These are phyloP conservation scores for Cylloceria caligata DNA, from an alignment of 2,888 invertebrate species.

Conservation along the genomic window DNA sequence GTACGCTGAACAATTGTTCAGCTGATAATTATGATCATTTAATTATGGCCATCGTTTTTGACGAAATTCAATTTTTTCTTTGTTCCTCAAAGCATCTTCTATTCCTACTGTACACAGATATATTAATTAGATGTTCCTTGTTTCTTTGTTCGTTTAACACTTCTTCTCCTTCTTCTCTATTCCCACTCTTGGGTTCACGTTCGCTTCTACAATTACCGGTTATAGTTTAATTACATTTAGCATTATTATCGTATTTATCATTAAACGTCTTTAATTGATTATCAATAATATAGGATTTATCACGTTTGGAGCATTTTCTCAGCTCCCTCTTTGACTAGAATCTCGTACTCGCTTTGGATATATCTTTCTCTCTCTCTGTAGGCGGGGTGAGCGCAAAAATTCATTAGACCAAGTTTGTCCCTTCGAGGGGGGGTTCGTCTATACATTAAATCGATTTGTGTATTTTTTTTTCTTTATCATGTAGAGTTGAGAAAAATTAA, in stretches of 20 bases:
- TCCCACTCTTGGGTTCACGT: neutral
- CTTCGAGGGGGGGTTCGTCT: constrained; percentile 16
- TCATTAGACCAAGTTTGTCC: constrained; percentile 58
- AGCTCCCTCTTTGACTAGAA: constrained; percentile 5
- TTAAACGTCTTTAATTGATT: constrained; percentile 50
- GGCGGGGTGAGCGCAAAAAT: constrained; percentile 69
- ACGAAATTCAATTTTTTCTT: neutral
- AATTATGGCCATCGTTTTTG: neutral
- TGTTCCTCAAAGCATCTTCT: neutral
- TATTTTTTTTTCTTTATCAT: constrained; percentile 40
- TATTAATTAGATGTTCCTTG: neutral
- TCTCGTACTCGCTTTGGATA: constrained; percentile 9
- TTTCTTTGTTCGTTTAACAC: constrained; percentile 26
- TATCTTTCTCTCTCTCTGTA: constrained; percentile 37
- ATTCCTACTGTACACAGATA: constrained; percentile 9
- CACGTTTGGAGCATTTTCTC: constrained; percentile 57
- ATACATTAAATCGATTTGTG: constrained; percentile 34
- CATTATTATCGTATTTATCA: constrained; percentile 63
- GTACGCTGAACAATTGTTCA: neutral
- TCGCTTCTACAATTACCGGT: constrained; percentile 15
- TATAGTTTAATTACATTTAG: constrained; percentile 54
- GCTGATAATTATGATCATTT: neutral
- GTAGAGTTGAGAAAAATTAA: constrained; percentile 23
- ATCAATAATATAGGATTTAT: constrained; percentile 61
- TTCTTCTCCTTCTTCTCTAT: neutral